Conservation (phyloP, 2,888 invertebrate species). For the Epinotia bilunana region DNA sequence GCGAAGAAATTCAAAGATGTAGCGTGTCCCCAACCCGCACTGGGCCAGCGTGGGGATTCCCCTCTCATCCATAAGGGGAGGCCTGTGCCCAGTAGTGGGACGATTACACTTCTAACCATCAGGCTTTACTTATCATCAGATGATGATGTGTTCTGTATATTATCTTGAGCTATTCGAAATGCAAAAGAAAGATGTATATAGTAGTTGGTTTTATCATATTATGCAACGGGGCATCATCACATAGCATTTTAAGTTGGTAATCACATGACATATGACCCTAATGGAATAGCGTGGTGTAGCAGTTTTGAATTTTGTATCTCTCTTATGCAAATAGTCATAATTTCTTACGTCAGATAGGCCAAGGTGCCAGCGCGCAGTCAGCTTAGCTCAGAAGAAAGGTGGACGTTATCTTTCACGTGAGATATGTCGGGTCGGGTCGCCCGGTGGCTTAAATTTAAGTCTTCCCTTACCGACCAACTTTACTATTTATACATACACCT, state of each 20-base stretch:
- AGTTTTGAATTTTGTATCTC: background rate
- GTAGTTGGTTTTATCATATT: too few relatives aligned
- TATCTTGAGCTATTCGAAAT: too few relatives aligned
- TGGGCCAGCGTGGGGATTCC: too few relatives aligned
- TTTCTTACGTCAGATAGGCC: slow-evolving; percentile 1
- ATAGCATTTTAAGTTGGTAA: background rate
- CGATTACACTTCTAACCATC: too few relatives aligned
- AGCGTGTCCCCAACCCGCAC: too few relatives aligned
- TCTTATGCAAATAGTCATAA: slow-evolving; percentile 1
- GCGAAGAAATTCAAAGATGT: too few relatives aligned
- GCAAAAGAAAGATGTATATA: too few relatives aligned
- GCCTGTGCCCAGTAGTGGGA: too few relatives aligned
- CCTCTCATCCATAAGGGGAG: too few relatives aligned
- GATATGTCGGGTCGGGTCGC: slow-evolving; percentile 5
- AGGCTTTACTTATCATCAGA: too few relatives aligned
- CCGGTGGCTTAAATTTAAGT: slow-evolving; percentile 25
- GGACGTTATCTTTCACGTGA: slow-evolving; percentile 19
- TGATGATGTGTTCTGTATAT: too few relatives aligned
- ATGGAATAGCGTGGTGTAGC: background rate
- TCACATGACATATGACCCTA: background rate
- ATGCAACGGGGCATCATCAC: too few relatives aligned
- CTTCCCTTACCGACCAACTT: background rate
- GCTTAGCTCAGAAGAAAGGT: background rate
- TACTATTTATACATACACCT: background rate
- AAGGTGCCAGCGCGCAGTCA: background rate